Conservation (phyloP, 2,888 invertebrate species). For the Melitaea athalia region DNA sequence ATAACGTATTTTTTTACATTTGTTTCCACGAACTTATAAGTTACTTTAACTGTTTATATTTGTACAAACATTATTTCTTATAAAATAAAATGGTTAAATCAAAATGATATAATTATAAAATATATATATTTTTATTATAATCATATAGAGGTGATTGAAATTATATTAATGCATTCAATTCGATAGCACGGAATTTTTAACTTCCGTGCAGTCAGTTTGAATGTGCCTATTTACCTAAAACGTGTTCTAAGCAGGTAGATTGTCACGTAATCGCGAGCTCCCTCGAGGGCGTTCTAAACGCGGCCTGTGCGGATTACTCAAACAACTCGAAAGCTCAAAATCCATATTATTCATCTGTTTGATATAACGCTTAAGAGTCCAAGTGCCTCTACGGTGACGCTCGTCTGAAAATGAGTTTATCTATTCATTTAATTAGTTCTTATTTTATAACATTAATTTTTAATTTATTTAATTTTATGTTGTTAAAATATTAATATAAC, state of each 20-base stretch:
- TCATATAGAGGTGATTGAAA: neutral
- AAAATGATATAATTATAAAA: too few species aligned
- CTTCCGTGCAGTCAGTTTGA: constrained; percentile 21
- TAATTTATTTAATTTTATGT: neutral
- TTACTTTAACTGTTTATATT: too few species aligned
- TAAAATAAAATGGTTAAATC: too few species aligned
- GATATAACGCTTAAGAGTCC: constrained; percentile 46
- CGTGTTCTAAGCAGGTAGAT: constrained; percentile 44
- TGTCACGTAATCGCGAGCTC: constrained; percentile 57
- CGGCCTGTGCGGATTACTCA: constrained; percentile 63
- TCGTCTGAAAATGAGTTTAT: constrained; percentile 37
- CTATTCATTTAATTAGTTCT: neutral
- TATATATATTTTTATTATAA: too few species aligned
- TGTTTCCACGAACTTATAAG: too few species aligned
- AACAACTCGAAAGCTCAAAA: constrained; percentile 68
- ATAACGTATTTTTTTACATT: too few species aligned
- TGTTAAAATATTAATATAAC: too few species aligned
- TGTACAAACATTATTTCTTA: too few species aligned
- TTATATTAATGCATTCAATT: neutral
- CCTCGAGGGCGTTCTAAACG: constrained; percentile 55
- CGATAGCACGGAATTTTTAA: constrained; percentile 4
- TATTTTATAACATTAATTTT: neutral
- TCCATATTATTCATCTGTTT: constrained; percentile 65
- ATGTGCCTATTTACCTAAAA: constrained; percentile 39
- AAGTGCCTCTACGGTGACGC: constrained; percentile 39